Conservation (phyloP, 1,140 invertebrate species). For the Drosophila auraria region DNA sequence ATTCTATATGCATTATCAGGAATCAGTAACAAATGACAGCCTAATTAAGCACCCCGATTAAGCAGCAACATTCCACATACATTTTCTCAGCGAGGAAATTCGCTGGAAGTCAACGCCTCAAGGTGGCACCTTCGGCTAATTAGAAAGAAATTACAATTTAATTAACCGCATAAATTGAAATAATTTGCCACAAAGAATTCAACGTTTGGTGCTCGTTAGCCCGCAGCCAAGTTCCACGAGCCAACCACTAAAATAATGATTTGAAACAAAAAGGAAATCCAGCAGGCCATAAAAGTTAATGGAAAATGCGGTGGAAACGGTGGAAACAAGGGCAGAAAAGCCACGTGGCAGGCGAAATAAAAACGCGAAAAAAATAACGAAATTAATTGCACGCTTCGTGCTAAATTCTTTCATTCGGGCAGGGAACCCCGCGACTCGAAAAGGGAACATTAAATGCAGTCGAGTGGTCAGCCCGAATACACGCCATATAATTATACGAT, state of each 20-base stretch:
- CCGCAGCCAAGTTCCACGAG: slow-evolving; percentile 31
- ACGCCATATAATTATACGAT: slow-evolving; percentile 73
- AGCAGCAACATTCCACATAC: neutral
- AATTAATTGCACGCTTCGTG: slow-evolving; percentile 72
- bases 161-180: slow-evolving; percentile 37
- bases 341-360: slow-evolving; percentile 30
- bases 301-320: neutral
- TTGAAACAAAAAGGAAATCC: slow-evolving; percentile 26
- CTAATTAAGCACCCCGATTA: slow-evolving; percentile 9
- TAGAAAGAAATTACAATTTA: slow-evolving; percentile 43
- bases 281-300: slow-evolving; percentile 43
- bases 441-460: slow-evolving; percentile 49
- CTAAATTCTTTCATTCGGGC: slow-evolving; percentile 65
- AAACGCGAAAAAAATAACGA: slow-evolving; percentile 11
- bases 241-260: slow-evolving; percentile 26
- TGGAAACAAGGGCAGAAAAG: slow-evolving; percentile 1
- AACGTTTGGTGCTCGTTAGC: slow-evolving; percentile 4
- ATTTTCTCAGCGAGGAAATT: neutral
- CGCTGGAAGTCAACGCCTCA: slow-evolving; percentile 1
- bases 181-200: slow-evolving; percentile 10
- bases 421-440: slow-evolving; percentile 6
- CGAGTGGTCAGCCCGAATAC: slow-evolving; percentile 47
- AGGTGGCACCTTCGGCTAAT: slow-evolving; percentile 19
- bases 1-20: neutral
- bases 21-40: neutral